Evolutionary conservation across 2,113 vertebrate genomes (phyloP), one percentile per base, ranked within the genome.

Genomic region (Manacus vitellinus): DNA sequence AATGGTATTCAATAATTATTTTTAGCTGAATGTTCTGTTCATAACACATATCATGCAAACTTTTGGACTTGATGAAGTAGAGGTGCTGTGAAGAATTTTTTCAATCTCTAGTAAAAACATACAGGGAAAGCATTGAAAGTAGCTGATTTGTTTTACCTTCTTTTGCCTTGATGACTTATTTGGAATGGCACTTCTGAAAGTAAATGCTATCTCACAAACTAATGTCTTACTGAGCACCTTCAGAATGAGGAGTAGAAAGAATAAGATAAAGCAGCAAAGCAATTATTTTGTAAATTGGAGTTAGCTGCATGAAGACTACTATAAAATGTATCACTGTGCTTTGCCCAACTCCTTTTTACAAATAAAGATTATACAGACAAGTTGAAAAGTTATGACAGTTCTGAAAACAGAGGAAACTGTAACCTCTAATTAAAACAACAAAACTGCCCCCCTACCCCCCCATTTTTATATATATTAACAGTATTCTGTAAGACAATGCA

Each of bases 251-350:
- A 95, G 49, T 76, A 31, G 41, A 62, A 81, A 75, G 28, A 76
- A 80, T 81, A 84, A 97, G 82, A 87, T 92, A 80, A 97, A 96
- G 77, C 33, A 61, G 33, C 31, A 75, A 56, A 80, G 80, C 21
- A 88, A 96, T 96, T 97, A 78, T 94, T 97, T 94, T 82, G 93
- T 83, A 96, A 95, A 90, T 59, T 96, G 58, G 65, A 92, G 89
- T 95, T 97, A 97, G 89, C 85, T 95, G 91, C 79, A 90, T 94
- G 78, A 82, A 95, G 27, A 88, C 68, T 62, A 46, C 84, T 77
- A 89, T 84, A 93, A 96, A 96, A 94, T 93, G 31, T 24, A 96
- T 90, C 55, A 59, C 27, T 82, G 52, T 49, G 49, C 44, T 91
- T 95, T 96, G 23, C 43, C 70, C 49, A 55, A 73, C 6, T 41